A percentile compares a stretch with the other conserved stretches of the same genome.
Evolutionary conservation across 2,113 vertebrate genomes (phyloP).

Genomic region (Panthera tigris): DNA sequence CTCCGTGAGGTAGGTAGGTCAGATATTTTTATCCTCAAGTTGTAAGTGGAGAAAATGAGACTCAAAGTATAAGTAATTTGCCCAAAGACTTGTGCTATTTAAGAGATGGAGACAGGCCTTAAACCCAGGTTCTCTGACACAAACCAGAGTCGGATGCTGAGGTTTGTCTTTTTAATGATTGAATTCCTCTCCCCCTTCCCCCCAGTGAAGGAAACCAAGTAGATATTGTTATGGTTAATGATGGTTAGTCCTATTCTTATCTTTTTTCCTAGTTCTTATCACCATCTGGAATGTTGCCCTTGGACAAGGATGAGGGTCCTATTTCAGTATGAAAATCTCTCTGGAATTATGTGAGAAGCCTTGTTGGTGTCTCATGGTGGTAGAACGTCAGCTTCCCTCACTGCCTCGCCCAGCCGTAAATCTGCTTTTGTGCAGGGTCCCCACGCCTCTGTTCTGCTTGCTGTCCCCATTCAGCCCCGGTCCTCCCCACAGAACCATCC

Average conservation of each 20-base stretch:
- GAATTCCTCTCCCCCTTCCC: no score
- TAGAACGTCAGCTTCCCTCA: background rate
- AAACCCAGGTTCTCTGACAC: background rate
- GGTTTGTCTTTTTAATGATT: background rate
- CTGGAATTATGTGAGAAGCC: background rate
- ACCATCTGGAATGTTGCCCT: background rate
- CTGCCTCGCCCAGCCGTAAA: background rate
- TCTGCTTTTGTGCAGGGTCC: background rate
- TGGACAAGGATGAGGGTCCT: background rate
- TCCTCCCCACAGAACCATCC: background rate
- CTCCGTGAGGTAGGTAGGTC: background rate
- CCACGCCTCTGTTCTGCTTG: background rate
- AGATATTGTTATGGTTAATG: background rate
- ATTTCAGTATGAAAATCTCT: background rate
- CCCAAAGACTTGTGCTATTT: background rate
- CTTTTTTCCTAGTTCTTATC: background rate
- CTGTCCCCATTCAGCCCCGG: background rate
- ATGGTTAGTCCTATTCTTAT: background rate
- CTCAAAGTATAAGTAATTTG: background rate
- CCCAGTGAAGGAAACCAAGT: background rate
- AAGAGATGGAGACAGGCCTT: background rate
- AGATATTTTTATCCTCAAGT: constrained; percentile 22
- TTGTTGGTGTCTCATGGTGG: background rate
- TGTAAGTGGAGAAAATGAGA: background rate
- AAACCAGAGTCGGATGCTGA: background rate